Evolutionary conservation across 1,140 invertebrate genomes (phyloP).

Genomic region (Agraylea sexmaculata): DNA sequence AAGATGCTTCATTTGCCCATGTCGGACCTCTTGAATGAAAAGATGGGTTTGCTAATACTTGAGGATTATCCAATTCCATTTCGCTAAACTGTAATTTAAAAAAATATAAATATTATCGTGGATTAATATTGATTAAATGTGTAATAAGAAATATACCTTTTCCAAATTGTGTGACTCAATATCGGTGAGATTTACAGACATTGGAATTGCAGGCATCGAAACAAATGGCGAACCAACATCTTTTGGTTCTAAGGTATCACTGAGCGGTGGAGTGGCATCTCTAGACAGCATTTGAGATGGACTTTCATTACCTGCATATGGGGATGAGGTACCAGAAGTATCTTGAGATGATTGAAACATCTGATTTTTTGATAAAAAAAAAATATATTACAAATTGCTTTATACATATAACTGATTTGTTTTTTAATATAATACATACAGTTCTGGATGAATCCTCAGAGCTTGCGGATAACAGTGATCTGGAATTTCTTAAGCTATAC

Average conservation of each 20-base stretch:
- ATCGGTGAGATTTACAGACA: slow-evolving; percentile 44
- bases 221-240: slow-evolving; percentile 42
- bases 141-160: slow-evolving; percentile 39
- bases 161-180: slow-evolving; percentile 48
- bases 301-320: too few relatives aligned
- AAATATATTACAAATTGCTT: too few relatives aligned
- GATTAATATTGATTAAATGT: slow-evolving; percentile 1
- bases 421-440: too few relatives aligned
- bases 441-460: too few relatives aligned
- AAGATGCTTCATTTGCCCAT: slow-evolving; percentile 14
- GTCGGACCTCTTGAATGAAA: slow-evolving; percentile 2
- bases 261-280: slow-evolving; percentile 2
- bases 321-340: too few relatives aligned
- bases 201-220: slow-evolving; percentile 47
- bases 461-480: too few relatives aligned
- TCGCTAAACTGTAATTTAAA: slow-evolving; percentile 46
- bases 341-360: too few relatives aligned
- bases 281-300: slow-evolving; percentile 3
- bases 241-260: slow-evolving; percentile 24
- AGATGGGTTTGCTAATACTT: slow-evolving; percentile 29
- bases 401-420: too few relatives aligned
- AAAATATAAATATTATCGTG: slow-evolving; percentile 9
- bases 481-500: too few relatives aligned
- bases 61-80: slow-evolving; percentile 46
- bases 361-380: too few relatives aligned